Conservation (phyloP, 2,888 invertebrate species). For the Mythimna albipuncta region DNA sequence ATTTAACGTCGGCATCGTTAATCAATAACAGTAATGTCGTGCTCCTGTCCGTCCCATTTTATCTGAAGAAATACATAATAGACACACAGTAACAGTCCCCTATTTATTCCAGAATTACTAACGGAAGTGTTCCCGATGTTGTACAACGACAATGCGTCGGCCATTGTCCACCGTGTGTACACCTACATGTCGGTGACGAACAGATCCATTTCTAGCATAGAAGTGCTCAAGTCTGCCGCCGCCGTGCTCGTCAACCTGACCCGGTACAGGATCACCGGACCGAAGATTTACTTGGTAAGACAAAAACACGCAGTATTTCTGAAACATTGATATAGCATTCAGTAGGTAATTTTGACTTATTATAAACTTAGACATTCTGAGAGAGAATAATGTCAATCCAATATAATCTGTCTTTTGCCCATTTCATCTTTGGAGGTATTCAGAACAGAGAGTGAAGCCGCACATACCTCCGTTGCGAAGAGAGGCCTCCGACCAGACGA, state of each 20-base stretch:
- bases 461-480: too few species aligned
- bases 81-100: not conserved
- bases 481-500: too few species aligned
- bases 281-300: conserved; percentile 91
- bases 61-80: not conserved
- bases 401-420: too few species aligned
- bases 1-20: too few species aligned
- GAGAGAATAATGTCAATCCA: too few species aligned
- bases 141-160: conserved; percentile 79
- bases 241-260: conserved; percentile 92
- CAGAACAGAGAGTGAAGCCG: too few species aligned
- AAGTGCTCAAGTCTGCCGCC: conserved; percentile 88
- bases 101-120: conserved; percentile 78
- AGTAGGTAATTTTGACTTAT: not conserved
- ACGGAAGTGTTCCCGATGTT: conserved; percentile 87
- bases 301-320: not conserved
- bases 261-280: conserved; percentile 91
- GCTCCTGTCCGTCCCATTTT: not conserved
- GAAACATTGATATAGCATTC: not conserved
- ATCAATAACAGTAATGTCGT: too few species aligned
- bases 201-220: conserved; percentile 91
- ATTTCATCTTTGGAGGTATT: too few species aligned
- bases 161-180: conserved; percentile 80
- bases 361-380: not conserved
- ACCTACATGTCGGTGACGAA: conserved; percentile 86